Conservation (phyloP, 2,888 invertebrate genomes). For the Andrena haemorrhoa region DNA sequence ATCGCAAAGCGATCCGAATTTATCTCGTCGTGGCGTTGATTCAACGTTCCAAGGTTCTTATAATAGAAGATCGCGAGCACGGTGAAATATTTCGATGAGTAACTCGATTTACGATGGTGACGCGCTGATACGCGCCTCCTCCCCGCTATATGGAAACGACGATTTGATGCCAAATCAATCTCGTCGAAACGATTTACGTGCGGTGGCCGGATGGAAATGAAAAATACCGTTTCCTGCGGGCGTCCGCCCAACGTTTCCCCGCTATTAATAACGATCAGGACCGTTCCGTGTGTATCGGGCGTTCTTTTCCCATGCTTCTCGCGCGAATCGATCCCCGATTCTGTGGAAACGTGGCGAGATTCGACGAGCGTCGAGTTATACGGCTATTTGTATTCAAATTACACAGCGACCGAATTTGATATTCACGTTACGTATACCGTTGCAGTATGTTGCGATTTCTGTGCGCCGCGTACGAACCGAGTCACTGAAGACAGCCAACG, state of each 20-base stretch:
- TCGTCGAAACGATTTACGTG: conserved; percentile 45
- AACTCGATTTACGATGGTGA: conserved; percentile 44
- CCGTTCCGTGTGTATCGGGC: not conserved
- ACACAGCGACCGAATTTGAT: conserved; percentile 10
- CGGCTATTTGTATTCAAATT: conserved; percentile 25
- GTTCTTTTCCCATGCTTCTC: not conserved
- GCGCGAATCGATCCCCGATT: conserved; percentile 17
- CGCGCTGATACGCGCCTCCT: not conserved
- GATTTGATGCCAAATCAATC: conserved; percentile 51
- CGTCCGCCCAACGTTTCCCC: not conserved
- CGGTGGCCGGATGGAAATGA: conserved; percentile 23
- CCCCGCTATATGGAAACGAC: conserved; percentile 2
- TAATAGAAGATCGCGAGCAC: conserved; percentile 15
- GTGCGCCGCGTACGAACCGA: not conserved
- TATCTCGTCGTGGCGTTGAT: not conserved
- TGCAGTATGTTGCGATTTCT: conserved; percentile 11
- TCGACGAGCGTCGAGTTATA: not conserved
- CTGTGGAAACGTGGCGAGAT: not conserved
- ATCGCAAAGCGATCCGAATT: conserved; percentile 10
- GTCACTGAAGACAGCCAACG: not conserved
- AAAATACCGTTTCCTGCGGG: conserved; percentile 38
- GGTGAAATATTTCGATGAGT: conserved; percentile 20
- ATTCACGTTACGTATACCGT: conserved; percentile 15
- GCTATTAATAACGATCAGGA: conserved; percentile 36
- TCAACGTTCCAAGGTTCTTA: not conserved